Conservation (phyloP, 2,113 vertebrate genomes). For the Gulo gulo region DNA sequence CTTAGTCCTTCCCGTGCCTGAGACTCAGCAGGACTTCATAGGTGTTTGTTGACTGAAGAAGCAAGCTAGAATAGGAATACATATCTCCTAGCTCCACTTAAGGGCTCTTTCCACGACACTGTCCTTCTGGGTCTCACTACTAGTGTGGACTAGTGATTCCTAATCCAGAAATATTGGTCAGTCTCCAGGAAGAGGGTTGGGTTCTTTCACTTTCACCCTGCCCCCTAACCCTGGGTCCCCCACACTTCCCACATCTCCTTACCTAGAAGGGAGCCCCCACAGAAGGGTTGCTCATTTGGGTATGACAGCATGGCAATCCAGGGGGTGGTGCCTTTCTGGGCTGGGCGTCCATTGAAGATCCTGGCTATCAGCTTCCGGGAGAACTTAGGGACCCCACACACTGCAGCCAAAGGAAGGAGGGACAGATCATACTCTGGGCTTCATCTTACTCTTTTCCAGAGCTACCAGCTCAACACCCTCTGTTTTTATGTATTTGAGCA, state of each 20-base stretch:
- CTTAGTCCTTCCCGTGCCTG: neutral
- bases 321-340: conserved; percentile 69
- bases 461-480: neutral
- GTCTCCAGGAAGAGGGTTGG: neutral
- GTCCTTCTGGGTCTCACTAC: neutral
- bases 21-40: neutral
- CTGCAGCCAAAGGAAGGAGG: conserved; percentile 68
- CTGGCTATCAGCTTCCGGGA: conserved; percentile 65
- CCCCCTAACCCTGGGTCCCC: neutral
- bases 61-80: neutral
- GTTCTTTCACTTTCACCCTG: neutral
- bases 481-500: neutral
- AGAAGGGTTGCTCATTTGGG: conserved; percentile 70
- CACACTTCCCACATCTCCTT: conserved; percentile 40
- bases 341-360: conserved; percentile 69
- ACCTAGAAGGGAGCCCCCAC: conserved; percentile 82
- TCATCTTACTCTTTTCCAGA: neutral
- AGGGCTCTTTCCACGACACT: neutral
- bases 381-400: conserved; percentile 80
- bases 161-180: neutral
- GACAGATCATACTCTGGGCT: conserved; percentile 13
- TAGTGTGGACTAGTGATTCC: neutral
- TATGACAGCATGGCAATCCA: conserved; percentile 82
- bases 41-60: neutral
- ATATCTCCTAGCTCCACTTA: neutral